phyloP scores from a whole-genome alignment of 2,888 invertebrate genomes.

The Erebia aethiops region DNA sequence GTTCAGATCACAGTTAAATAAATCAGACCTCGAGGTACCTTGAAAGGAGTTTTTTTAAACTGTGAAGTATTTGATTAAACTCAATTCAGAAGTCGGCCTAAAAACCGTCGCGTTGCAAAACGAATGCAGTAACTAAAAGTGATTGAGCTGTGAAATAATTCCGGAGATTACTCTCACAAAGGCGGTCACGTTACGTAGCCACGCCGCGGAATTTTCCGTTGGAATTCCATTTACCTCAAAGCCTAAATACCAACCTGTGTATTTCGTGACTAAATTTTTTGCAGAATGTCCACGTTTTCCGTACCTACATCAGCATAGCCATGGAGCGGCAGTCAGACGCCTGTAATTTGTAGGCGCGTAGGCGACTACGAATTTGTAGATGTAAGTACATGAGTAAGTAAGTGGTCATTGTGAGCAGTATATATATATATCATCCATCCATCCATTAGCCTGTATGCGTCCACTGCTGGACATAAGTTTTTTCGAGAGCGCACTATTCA shows the following conservation, averaged over 20 bases:
- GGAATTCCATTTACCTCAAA: conserved; percentile 21
- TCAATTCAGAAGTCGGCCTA: too few species aligned
- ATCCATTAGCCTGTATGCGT: too few species aligned
- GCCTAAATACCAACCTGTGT: conserved; percentile 22
- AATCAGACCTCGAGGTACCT: too few species aligned
- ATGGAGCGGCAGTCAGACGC: not conserved
- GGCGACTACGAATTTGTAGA: not conserved
- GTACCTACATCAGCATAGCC: not conserved
- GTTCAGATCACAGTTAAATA: too few species aligned
- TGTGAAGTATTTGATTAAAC: too few species aligned
- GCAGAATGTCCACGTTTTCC: not conserved
- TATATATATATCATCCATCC: too few species aligned
- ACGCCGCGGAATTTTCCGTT: conserved; percentile 18
- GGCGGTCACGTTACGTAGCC: conserved; percentile 23
- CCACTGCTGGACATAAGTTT: too few species aligned
- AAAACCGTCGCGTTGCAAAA: not conserved
- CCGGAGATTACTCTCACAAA: conserved; percentile 21
- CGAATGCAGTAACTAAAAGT: conserved; percentile 11
- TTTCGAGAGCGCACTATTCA: too few species aligned
- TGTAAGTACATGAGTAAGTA: too few species aligned
- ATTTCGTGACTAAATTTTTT: conserved; percentile 5
- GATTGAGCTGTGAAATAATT: conserved; percentile 23
- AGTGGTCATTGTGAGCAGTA: too few species aligned
- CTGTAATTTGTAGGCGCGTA: not conserved
- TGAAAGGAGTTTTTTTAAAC: too few species aligned